phyloP scores from a whole-genome alignment of 2,888 invertebrate species.

The Cosmopolites sordidus region DNA sequence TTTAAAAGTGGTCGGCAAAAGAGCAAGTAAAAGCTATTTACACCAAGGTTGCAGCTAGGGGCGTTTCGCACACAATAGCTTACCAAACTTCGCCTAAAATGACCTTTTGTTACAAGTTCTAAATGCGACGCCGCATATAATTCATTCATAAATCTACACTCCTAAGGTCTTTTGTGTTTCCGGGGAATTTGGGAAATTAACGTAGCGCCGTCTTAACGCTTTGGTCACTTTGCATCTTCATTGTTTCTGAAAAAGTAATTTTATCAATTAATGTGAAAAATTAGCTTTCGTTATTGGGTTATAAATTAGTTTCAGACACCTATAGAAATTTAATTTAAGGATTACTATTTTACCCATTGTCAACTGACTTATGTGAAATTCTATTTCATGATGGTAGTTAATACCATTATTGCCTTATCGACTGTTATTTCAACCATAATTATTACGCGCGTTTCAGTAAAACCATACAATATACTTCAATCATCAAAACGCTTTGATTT shows the following conservation, averaged over 20 bases:
- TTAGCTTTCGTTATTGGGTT: too few relatives aligned
- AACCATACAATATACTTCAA: too few relatives aligned
- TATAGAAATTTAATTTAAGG: too few relatives aligned
- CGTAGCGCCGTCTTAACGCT: slow-evolving; percentile 4
- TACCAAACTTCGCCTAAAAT: slow-evolving; percentile 12
- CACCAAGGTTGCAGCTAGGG: slow-evolving; percentile 3
- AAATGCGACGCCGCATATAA: slow-evolving; percentile 11
- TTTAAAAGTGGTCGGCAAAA: slow-evolving; percentile 6
- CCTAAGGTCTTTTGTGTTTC: slow-evolving; percentile 8
- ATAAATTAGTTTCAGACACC: too few relatives aligned
- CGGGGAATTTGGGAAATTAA: slow-evolving; percentile 9
- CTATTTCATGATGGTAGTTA: too few relatives aligned
- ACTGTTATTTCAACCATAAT: too few relatives aligned
- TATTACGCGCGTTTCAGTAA: too few relatives aligned
- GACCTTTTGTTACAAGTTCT: slow-evolving; percentile 14
- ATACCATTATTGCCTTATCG: too few relatives aligned
- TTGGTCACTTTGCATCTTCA: slow-evolving; percentile 4
- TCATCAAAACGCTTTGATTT: too few relatives aligned
- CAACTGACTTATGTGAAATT: too few relatives aligned
- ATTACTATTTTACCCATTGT: too few relatives aligned
- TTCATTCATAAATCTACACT: slow-evolving; percentile 14
- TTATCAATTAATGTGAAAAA: too few relatives aligned
- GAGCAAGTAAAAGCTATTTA: slow-evolving; percentile 7
- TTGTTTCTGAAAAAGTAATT: background rate
- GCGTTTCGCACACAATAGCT: slow-evolving; percentile 7